These are phyloP conservation scores for Pristionchus maxplancki DNA, from an alignment of 2,888 invertebrate species.

Conservation along the genomic window DNA sequence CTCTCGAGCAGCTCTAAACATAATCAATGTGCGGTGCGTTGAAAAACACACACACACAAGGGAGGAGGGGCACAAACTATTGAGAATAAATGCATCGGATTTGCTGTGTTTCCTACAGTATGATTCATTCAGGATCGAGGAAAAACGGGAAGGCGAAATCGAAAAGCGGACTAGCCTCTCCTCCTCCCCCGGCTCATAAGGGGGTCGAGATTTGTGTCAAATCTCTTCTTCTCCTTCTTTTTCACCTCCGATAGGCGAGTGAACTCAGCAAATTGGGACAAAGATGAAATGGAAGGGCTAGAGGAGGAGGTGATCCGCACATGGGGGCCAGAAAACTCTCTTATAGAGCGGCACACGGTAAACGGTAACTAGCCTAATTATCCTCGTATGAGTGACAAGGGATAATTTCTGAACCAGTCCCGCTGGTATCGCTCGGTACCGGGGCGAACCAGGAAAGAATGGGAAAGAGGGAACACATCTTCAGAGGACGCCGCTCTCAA, in stretches of 20 bases:
- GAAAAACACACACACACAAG: neutral
- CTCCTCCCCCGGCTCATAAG: neutral
- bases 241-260: neutral
- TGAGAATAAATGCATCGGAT: neutral
- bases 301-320: neutral
- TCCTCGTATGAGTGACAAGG: neutral
- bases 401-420: neutral
- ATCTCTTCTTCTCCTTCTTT: conserved; percentile 13
- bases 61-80: neutral
- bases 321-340: neutral
- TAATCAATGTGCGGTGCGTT: neutral
- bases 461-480: neutral
- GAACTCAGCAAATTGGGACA: conserved; percentile 43
- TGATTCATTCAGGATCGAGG: neutral
- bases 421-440: neutral
- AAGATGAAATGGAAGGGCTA: neutral
- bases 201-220: conserved; percentile 40
- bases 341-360: neutral
- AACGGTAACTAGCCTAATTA: neutral
- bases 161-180: neutral
- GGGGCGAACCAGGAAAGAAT: neutral
- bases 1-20: conserved; percentile 9
- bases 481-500: neutral
- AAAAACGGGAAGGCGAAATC: neutral
- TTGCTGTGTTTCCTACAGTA: neutral